Evolutionary conservation across 2,888 invertebrate species (phyloP).

Genomic region (Mellilla xanthometata): DNA sequence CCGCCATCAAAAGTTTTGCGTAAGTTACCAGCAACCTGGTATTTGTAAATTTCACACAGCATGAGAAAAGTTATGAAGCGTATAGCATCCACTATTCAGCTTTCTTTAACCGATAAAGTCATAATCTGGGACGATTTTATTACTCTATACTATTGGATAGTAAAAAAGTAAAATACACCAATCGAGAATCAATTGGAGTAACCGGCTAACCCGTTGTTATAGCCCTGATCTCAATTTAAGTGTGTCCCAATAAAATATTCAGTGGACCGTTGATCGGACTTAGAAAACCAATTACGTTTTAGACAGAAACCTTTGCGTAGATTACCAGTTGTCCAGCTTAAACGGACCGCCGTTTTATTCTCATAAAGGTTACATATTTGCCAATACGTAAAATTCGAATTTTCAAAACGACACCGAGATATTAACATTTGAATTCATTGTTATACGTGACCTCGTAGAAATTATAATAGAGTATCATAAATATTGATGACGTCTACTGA

Average conservation of each 20-base stretch:
- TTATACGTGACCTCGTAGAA: conserved; percentile 2
- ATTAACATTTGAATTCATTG: conserved; percentile 9
- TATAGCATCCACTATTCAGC: too few species aligned
- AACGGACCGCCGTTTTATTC: conserved; percentile 23
- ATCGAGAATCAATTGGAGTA: conserved; percentile 36
- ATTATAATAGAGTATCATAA: conserved; percentile 12
- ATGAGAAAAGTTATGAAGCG: too few species aligned
- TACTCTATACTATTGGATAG: too few species aligned
- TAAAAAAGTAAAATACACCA: conserved; percentile 28
- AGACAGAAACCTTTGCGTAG: conserved; percentile 44
- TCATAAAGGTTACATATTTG: conserved; percentile 14
- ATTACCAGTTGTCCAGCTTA: conserved; percentile 19
- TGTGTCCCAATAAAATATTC: conserved; percentile 56
- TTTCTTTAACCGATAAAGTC: too few species aligned
- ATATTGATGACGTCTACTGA: neutral
- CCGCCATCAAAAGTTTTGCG: too few species aligned
- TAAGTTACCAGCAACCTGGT: too few species aligned
- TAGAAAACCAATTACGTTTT: conserved; percentile 58
- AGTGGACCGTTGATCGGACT: conserved; percentile 52
- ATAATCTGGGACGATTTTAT: too few species aligned
- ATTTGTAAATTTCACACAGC: too few species aligned
- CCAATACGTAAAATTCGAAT: conserved; percentile 3
- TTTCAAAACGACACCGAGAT: conserved; percentile 17
- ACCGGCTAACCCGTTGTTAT: conserved; percentile 32
- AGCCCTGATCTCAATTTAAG: conserved; percentile 45